These are phyloP conservation scores for Neomonachus schauinslandi DNA, from an alignment of 2,113 vertebrate genomes.

Conservation along the genomic window DNA sequence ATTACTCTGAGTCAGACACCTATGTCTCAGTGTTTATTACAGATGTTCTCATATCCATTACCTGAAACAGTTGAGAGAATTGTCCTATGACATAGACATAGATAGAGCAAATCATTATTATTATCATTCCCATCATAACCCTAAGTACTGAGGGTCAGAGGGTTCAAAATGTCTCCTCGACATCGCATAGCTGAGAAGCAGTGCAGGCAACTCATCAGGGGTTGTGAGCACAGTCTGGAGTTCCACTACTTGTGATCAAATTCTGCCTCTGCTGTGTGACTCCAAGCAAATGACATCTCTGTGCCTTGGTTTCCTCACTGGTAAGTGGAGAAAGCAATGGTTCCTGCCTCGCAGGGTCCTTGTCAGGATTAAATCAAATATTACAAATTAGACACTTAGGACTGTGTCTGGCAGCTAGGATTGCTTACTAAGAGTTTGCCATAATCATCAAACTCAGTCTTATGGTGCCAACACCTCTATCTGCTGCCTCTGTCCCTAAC, in stretches of 20 bases:
- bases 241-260: neutral
- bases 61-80: neutral
- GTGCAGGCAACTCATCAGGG: no score
- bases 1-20: neutral
- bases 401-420: neutral
- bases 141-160: neutral
- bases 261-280: neutral
- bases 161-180: neutral
- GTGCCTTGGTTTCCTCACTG: neutral
- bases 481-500: neutral
- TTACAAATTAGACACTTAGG: neutral
- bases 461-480: neutral
- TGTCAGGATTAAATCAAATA: neutral
- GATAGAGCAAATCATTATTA: neutral
- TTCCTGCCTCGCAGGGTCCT: neutral
- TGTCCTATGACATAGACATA: neutral
- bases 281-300: neutral
- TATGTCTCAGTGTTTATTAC: neutral
- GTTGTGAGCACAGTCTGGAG: neutral
- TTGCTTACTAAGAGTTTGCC: neutral
- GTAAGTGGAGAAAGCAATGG: neutral
- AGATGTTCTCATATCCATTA: neutral
- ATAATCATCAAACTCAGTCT: neutral
- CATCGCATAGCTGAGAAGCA: neutral
- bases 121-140: neutral